phyloP scores from a whole-genome alignment of 37 sponge, comb jelly and placozoan species.

The Petrosia ficiformis region DNA sequence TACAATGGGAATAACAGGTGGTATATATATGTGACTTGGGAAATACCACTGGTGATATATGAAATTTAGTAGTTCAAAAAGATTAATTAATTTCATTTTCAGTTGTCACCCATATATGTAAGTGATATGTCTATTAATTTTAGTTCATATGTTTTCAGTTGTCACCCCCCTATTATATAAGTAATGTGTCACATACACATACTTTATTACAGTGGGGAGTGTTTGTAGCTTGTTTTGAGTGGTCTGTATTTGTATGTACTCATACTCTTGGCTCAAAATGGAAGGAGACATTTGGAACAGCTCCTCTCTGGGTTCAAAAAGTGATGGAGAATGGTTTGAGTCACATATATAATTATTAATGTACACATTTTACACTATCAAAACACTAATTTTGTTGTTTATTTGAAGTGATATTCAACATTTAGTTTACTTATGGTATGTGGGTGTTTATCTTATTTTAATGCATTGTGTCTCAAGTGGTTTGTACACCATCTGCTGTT shows the following conservation, averaged over 20 bases:
- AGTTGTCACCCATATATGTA: no score
- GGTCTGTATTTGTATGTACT: slow-evolving; percentile 56
- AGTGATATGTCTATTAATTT: no score
- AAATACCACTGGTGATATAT: no score
- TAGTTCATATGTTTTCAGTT: no score
- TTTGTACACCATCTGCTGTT: no score
- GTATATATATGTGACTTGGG: no score
- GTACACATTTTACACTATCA: background rate
- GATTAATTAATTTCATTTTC: no score
- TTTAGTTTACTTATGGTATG: background rate
- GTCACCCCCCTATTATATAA: no score
- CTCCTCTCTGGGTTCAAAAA: slow-evolving; percentile 66
- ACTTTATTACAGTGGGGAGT: slow-evolving; percentile 24
- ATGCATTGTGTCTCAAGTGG: no score
- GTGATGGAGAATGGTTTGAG: background rate
- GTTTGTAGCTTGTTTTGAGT: slow-evolving; percentile 21
- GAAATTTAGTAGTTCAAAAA: no score
- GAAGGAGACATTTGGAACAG: slow-evolving; percentile 96
- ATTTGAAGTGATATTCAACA: background rate
- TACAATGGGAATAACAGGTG: no score
- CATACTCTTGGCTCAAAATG: slow-evolving; percentile 87
- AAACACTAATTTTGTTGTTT: background rate
- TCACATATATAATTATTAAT: background rate
- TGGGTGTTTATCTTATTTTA: background rate
- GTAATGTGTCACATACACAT: no score